Evolutionary conservation across 1,140 invertebrate species (phyloP).

Genomic region (Drosophila kurseongensis): DNA sequence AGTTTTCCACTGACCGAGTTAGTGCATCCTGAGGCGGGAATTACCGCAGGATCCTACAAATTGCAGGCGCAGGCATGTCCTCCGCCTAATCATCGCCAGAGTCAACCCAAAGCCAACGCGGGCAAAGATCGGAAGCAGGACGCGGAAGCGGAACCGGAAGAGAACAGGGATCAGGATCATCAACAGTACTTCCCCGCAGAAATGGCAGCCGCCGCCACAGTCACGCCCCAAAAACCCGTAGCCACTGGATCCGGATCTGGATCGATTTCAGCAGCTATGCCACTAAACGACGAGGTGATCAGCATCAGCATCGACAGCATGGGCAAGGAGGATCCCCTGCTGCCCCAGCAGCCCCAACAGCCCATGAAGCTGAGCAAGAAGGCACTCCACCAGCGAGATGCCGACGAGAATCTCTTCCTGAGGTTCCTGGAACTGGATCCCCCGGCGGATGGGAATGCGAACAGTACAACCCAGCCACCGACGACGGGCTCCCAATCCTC

Average conservation of each 20-base stretch:
- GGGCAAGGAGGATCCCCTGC: slow-evolving; percentile 50
- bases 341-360: slow-evolving; percentile 50
- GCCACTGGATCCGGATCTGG: slow-evolving; percentile 26
- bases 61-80: slow-evolving; percentile 84
- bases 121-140: slow-evolving; percentile 10
- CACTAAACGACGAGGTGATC: slow-evolving; percentile 67
- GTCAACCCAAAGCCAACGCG: slow-evolving; percentile 29
- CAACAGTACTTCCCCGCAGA: neutral
- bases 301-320: slow-evolving; percentile 82
- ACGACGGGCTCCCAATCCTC: neutral
- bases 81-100: slow-evolving; percentile 23
- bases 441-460: slow-evolving; percentile 85
- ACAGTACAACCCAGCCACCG: slow-evolving; percentile 82
- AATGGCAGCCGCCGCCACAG: slow-evolving; percentile 46
- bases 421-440: slow-evolving; percentile 92
- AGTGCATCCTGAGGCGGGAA: slow-evolving; percentile 86
- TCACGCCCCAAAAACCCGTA: slow-evolving; percentile 34
- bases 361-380: slow-evolving; percentile 84
- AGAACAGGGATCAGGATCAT: slow-evolving; percentile 3
- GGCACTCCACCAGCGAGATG: slow-evolving; percentile 87
- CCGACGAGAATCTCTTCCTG: slow-evolving; percentile 90
- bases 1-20: slow-evolving; percentile 90
- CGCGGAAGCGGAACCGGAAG: neutral
- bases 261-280: slow-evolving; percentile 3
- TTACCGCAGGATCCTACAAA: slow-evolving; percentile 85